Base-by-base conservation (phyloP, 2,888 invertebrate genomes). In the Cosmorhoe ocellata region DNA sequence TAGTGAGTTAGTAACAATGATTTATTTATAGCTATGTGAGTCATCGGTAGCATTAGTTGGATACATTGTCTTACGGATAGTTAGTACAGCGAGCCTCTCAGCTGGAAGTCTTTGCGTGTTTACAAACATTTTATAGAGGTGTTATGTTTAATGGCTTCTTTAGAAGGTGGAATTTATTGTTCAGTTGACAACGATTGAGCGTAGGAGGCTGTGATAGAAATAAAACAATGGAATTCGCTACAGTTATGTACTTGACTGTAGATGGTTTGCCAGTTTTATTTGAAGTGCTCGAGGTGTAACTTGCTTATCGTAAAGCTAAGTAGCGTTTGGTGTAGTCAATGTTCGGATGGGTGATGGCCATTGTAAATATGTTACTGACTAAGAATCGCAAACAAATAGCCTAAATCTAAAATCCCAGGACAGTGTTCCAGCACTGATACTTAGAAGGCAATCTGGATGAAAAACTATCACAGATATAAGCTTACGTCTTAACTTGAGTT, bases 61-160 rank as follows among this genome's bases (percentile, higher is more conserved):
- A 71, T 55, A 64, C 63, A 82, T 90, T 88, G 86, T 88, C 82
- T 88, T 81, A 78, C 63, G 48, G 57, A 58, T 56, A 53, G 71
- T 66, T 70, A 71, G 66, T 67, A 63, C 63, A 68, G 66, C 62
- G 64, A 63, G 56, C 67, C 68, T 73, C 90, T 38, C 89, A 81
- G 89, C 79, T 84, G 88, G 89, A 83, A 59, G 60, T 80, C 81
- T 84, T 84, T 84, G 75, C 79, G 69, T 90, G 90, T 90, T 89
- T 89, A 88, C 89, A 87, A 90, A 90, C 86, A 90, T 78, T 89
- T 89, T 87, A 88, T 88, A 80, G 83, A 88, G 81, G 82, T 87
- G 82, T 83, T 86, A 74, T 83, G 66, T 82, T 80, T 82, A 81
- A 89, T 81, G 78, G 81, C 88, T 89, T 69, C 88, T 88, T 83